Conservation (phyloP, 2,113 vertebrate species). For the Hippoglossus stenolepis region DNA sequence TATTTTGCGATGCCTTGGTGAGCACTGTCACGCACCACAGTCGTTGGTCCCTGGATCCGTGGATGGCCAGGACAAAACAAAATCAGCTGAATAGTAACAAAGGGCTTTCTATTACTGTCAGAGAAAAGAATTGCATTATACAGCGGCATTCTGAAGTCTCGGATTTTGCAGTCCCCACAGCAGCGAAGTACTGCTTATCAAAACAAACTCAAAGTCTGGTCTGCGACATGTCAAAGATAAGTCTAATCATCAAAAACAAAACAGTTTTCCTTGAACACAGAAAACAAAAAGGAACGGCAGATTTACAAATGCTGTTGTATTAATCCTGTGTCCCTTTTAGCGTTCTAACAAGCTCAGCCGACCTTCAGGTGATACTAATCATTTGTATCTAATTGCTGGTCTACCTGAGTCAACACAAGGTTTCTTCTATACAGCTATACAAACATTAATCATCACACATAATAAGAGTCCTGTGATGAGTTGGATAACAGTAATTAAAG, state of each 20-base stretch:
- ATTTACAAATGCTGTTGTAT: constrained; percentile 35
- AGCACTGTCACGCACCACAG: constrained; percentile 5
- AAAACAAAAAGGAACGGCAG: constrained; percentile 8
- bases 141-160: not conserved
- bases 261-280: constrained; percentile 1
- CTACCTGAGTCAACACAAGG: constrained; percentile 68
- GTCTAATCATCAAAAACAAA: constrained; percentile 31
- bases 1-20: constrained; percentile 9
- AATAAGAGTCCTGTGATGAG: constrained; percentile 52
- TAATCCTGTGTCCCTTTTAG: constrained; percentile 35
- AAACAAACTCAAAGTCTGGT: constrained; percentile 23
- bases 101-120: not conserved
- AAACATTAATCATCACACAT: constrained; percentile 67
- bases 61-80: not conserved
- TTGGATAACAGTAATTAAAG: constrained; percentile 68
- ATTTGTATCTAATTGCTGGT: constrained; percentile 69
- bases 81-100: constrained; percentile 11
- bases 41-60: not conserved
- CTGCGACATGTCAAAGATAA: not conserved
- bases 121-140: constrained; percentile 2
- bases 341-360: constrained; percentile 47
- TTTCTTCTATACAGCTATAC: constrained; percentile 38
- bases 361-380: constrained; percentile 70
- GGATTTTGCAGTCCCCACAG: not conserved
- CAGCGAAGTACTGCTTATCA: not conserved